Conservation (phyloP, 2,797 vertebrate genomes). For the Manis pentadactyla region DNA sequence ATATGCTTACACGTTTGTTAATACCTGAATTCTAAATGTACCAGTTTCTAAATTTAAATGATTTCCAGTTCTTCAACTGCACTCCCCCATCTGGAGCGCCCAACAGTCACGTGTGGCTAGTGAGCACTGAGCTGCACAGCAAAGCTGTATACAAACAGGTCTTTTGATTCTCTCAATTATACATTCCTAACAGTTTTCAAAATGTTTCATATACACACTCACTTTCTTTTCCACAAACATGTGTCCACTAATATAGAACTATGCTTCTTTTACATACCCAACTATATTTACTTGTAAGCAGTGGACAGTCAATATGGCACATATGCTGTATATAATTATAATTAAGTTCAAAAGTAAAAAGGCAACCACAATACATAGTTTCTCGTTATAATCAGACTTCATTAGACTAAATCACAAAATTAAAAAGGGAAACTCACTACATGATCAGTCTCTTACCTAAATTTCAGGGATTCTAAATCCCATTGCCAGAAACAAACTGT, state of each 20-base stretch:
- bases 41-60: neutral
- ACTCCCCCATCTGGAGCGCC: neutral
- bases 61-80: neutral
- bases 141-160: neutral
- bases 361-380: neutral
- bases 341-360: constrained; percentile 38
- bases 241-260: neutral
- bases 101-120: fast-evolving
- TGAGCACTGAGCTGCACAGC: neutral
- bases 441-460: constrained; percentile 90
- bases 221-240: neutral
- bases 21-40: neutral
- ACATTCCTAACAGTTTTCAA: neutral
- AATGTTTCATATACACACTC: neutral
- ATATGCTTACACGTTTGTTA: neutral
- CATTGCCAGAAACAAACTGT: constrained; percentile 99
- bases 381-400: constrained; percentile 16
- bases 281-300: neutral
- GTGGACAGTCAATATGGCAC: neutral
- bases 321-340: neutral
- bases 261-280: neutral
- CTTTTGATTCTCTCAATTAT: neutral
- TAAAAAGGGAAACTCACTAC: neutral
- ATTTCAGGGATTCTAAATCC: constrained; percentile 94
- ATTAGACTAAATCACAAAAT: neutral